A percentile compares a stretch with the other conserved stretches of the same genome.
phyloP scores from a whole-genome alignment of 2,797 vertebrate species.

The Hemibagrus guttatus region DNA sequence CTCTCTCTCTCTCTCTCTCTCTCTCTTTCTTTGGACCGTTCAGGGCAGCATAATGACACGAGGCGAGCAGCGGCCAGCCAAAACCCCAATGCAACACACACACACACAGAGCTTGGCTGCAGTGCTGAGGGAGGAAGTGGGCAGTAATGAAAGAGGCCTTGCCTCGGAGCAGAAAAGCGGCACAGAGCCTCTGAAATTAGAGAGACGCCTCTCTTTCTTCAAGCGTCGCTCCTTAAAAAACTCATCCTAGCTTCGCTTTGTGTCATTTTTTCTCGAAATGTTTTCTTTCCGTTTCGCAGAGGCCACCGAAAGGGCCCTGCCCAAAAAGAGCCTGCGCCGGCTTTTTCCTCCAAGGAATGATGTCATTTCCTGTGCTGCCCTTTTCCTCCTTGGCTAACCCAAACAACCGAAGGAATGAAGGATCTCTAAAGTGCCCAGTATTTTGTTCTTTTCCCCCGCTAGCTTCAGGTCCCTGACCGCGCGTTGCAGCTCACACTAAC shows the following conservation, averaged over 20 bases:
- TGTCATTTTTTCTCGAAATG: constrained; percentile 58
- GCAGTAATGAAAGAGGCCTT: constrained; percentile 84
- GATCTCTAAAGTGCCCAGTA: neutral
- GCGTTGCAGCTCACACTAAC: neutral
- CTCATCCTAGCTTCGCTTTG: constrained; percentile 31
- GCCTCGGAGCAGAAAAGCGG: constrained; percentile 67
- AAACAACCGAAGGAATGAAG: constrained; percentile 75
- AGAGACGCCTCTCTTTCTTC: constrained; percentile 69
- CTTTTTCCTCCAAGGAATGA: constrained; percentile 78
- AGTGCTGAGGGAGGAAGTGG: constrained; percentile 86
- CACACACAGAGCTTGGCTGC: constrained; percentile 87
- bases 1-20: neutral
- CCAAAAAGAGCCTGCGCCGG: constrained; percentile 58
- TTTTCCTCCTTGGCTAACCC: constrained; percentile 79
- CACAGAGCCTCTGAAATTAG: constrained; percentile 68
- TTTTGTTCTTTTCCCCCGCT: too few relatives aligned
- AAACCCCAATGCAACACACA: constrained; percentile 76
- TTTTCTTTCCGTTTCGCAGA: constrained; percentile 71
- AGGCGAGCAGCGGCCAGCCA: constrained; percentile 77
- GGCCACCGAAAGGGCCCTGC: constrained; percentile 63
- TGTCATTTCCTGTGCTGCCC: constrained; percentile 80
- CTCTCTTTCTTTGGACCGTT: constrained; percentile 49
- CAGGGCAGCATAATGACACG: constrained; percentile 87
- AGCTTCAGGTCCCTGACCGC: neutral
- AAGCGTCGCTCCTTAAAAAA: constrained; percentile 62